Conservation (phyloP, 1,140 invertebrate species). For the Bombus affinis region DNA sequence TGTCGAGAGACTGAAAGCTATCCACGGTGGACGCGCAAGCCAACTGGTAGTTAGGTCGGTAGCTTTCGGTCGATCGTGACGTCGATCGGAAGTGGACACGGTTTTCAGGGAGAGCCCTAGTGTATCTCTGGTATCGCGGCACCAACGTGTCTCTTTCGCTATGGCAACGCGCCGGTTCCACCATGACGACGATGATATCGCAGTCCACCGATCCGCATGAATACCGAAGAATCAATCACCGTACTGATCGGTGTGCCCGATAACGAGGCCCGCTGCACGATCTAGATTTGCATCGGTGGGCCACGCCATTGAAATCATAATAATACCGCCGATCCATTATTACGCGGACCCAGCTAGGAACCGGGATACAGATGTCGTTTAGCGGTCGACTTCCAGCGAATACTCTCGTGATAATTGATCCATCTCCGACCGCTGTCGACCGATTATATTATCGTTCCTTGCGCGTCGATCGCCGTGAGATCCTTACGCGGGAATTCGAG, state of each 20-base stretch:
- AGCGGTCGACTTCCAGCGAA: slow-evolving; percentile 14
- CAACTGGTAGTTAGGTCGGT: slow-evolving; percentile 55
- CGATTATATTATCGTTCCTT: slow-evolving; percentile 18
- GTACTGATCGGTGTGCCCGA: slow-evolving; percentile 60
- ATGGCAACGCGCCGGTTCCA: slow-evolving; percentile 28
- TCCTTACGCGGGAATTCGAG: background rate
- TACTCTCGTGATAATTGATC: slow-evolving; percentile 41
- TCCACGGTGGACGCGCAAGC: background rate
- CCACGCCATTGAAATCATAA: slow-evolving; percentile 70
- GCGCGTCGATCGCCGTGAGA: background rate
- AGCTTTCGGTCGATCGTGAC: slow-evolving; percentile 57
- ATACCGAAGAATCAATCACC: slow-evolving; percentile 72
- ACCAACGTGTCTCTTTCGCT: slow-evolving; percentile 28
- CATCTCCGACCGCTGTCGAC: slow-evolving; percentile 8
- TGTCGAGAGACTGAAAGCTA: slow-evolving; percentile 37
- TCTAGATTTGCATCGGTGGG: slow-evolving; percentile 64
- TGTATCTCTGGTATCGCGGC: background rate
- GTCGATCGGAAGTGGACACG: slow-evolving; percentile 39
- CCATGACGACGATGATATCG: slow-evolving; percentile 69
- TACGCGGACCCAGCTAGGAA: slow-evolving; percentile 20
- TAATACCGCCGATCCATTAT: slow-evolving; percentile 67
- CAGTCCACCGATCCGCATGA: slow-evolving; percentile 63
- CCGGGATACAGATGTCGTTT: slow-evolving; percentile 59
- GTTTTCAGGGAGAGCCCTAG: background rate
- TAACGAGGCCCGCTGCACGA: slow-evolving; percentile 54